Conservation (phyloP, 2,888 invertebrate species). For the Oscheius sp. region DNA sequence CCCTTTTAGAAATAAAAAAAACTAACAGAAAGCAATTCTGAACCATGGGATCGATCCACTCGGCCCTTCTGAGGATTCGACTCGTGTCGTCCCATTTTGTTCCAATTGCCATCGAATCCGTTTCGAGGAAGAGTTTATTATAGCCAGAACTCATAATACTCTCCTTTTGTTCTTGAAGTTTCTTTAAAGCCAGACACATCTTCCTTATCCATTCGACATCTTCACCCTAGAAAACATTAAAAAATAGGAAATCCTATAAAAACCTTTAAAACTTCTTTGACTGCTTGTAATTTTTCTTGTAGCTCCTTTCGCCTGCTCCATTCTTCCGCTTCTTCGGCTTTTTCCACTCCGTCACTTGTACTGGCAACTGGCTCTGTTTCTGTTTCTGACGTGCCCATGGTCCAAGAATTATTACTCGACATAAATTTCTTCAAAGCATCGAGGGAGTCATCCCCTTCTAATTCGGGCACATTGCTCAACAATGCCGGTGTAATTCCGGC, state of each 20-base stretch:
- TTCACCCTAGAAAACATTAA: not conserved
- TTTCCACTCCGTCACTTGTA: no score
- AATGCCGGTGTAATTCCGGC: no score
- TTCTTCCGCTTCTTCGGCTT: not conserved
- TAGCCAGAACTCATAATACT: not conserved
- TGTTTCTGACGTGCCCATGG: no score
- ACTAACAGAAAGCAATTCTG: slow-evolving; percentile 40
- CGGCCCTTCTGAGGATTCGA: slow-evolving; percentile 33
- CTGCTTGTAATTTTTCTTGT: not conserved
- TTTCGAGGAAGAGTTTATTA: not conserved
- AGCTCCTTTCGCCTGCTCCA: not conserved
- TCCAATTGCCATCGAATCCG: not conserved
- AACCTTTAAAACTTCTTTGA: slow-evolving; percentile 3
- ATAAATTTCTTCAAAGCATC: not conserved
- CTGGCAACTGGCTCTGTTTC: no score
- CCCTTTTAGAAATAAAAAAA: no score
- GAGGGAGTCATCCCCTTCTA: not conserved
- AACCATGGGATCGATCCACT: slow-evolving; percentile 48
- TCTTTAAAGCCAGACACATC: not conserved
- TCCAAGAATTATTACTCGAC: no score
- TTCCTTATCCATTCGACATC: not conserved
- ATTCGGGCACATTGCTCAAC: no score
- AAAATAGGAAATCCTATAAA: no score
- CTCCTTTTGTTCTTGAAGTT: not conserved
- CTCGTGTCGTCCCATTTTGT: not conserved